Evolutionary conservation across 2,797 vertebrate species (phyloP).

Genomic region (Girardinus metallicus): DNA sequence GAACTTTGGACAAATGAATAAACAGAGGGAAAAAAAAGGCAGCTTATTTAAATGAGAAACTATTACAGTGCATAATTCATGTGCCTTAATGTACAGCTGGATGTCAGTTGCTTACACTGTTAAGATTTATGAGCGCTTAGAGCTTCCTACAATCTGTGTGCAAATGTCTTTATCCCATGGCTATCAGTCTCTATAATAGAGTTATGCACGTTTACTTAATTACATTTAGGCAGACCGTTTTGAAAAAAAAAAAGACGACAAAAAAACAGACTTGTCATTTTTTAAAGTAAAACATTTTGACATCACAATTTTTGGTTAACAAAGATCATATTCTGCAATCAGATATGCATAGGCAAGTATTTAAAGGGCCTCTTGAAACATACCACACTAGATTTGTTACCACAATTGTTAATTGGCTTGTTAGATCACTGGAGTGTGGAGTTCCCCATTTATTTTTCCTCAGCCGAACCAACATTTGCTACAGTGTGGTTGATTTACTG

Average conservation of each 20-base stretch:
- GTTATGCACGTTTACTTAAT: constrained; percentile 5
- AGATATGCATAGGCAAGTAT: not conserved
- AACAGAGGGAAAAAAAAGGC: not conserved
- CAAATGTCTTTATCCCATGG: not conserved
- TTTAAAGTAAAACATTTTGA: not conserved
- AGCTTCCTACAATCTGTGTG: constrained; percentile 10
- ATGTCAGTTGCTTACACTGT: constrained; percentile 15
- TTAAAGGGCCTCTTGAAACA: not conserved
- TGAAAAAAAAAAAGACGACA: not conserved
- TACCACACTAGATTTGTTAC: not conserved
- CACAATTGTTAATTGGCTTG: not conserved
- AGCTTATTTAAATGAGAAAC: constrained; percentile 9
- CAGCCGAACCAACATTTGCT: constrained; percentile 17
- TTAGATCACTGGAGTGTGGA: not conserved
- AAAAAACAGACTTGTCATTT: not conserved
- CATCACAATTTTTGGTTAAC: not conserved
- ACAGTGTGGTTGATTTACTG: constrained; percentile 29
- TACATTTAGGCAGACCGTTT: not conserved
- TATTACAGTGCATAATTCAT: constrained; percentile 37
- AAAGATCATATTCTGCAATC: not conserved
- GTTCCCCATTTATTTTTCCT: constrained; percentile 4
- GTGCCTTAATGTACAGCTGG: constrained; percentile 1
- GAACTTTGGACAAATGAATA: not conserved
- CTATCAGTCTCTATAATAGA: constrained; percentile 10
- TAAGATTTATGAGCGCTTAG: constrained; percentile 38